Conservation (phyloP, 2,888 invertebrate genomes). For the Pelosia muscerda region DNA sequence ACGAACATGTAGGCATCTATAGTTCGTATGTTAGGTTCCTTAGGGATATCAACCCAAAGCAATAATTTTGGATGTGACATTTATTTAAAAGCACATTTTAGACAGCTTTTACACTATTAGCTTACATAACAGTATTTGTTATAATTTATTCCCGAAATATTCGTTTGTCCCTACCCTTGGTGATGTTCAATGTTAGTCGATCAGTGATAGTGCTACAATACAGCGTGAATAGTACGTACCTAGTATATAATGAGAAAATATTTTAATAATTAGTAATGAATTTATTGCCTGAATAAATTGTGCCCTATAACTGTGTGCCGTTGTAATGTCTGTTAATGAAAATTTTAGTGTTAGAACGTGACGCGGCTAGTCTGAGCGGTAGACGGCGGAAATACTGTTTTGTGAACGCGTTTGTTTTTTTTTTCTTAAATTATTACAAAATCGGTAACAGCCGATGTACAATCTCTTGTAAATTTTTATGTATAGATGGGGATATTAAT, state of each 20-base stretch:
- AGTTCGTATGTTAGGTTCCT: constrained; percentile 66
- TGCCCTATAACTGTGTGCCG: constrained; percentile 80
- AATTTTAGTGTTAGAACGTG: constrained; percentile 56
- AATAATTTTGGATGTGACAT: constrained; percentile 84
- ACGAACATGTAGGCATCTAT: constrained; percentile 31
- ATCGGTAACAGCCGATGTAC: constrained; percentile 75
- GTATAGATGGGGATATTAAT: constrained; percentile 85
- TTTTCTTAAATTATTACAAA: constrained; percentile 72
- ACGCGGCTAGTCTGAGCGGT: constrained; percentile 55
- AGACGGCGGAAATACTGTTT: constrained; percentile 54
- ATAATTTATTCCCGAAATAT: constrained; percentile 49
- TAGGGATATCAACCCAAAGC: constrained; percentile 69
- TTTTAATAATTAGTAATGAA: constrained; percentile 60
- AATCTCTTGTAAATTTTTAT: constrained; percentile 85
- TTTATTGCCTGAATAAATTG: constrained; percentile 77
- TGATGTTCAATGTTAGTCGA: constrained; percentile 62
- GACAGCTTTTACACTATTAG: constrained; percentile 68
- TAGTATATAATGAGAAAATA: constrained; percentile 64
- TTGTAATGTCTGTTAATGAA: constrained; percentile 57
- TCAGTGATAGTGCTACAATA: constrained; percentile 78
- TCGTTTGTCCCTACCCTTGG: constrained; percentile 45
- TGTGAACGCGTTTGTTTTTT: constrained; percentile 55
- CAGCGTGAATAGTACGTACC: constrained; percentile 69
- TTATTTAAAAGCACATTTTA: constrained; percentile 66
- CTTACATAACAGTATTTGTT: constrained; percentile 51